These are phyloP conservation scores for Zonotrichia albicollis DNA, from an alignment of 2,797 vertebrate species.

Conservation along the genomic window DNA sequence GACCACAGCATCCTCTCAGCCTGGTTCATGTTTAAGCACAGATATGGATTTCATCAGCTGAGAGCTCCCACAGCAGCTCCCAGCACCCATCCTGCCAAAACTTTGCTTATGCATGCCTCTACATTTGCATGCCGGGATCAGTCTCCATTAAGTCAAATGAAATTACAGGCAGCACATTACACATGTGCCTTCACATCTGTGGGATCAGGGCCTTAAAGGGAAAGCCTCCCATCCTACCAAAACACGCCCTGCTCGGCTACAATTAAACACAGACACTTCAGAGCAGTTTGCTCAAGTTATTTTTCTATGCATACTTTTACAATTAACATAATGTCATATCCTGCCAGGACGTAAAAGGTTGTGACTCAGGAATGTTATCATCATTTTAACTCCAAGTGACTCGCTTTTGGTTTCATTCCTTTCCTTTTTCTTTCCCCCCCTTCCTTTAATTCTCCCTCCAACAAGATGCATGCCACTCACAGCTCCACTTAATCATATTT, in stretches of 20 bases:
- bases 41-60: neutral
- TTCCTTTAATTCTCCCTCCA: neutral
- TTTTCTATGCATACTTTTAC: conserved; percentile 42
- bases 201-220: neutral
- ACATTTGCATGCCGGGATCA: neutral
- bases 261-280: conserved; percentile 55
- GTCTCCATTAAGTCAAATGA: neutral
- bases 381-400: neutral
- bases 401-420: neutral
- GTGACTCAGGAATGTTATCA: conserved; percentile 47
- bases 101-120: neutral
- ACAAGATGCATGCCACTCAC: rapidly evolving
- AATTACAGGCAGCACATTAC: conserved; percentile 17
- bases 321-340: conserved; percentile 38
- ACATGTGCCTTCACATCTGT: conserved; percentile 39
- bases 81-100: neutral
- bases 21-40: neutral
- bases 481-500: neutral
- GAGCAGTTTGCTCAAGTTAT: neutral
- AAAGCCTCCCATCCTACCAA: neutral
- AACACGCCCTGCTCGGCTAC: neutral
- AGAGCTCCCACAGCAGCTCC: neutral
- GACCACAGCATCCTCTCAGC: neutral
- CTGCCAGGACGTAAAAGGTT: neutral
- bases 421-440: neutral